Evolutionary conservation across 2,888 invertebrate species (phyloP).

Genomic region (Tromatobia lineatoria): DNA sequence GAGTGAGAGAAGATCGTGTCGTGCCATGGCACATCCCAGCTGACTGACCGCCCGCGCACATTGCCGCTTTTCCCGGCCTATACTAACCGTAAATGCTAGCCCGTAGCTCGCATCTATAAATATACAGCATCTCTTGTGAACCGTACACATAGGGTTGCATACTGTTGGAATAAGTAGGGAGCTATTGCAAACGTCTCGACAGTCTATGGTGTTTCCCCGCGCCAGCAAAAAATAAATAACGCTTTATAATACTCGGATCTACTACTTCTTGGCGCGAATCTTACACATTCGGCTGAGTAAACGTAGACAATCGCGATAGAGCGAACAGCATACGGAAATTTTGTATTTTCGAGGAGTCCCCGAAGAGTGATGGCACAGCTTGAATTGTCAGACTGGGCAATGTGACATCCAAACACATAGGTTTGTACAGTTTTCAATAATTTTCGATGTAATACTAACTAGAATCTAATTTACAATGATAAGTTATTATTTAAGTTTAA

Average conservation of each 20-base stretch:
- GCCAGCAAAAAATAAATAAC: conserved; percentile 10
- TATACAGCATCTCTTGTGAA: conserved; percentile 13
- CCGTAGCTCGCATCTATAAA: conserved; percentile 13
- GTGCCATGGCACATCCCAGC: conserved; percentile 39
- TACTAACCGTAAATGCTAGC: conserved; percentile 39
- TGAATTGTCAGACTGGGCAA: neutral
- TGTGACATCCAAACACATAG: neutral
- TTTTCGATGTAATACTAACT: neutral
- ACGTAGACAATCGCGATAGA: conserved; percentile 9
- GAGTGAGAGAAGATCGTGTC: conserved; percentile 29
- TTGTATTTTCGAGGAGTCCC: conserved; percentile 10
- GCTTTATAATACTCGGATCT: conserved; percentile 11
- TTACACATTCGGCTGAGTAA: conserved; percentile 1
- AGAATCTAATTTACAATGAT: too few species aligned
- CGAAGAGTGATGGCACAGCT: neutral
- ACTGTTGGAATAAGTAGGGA: conserved; percentile 4
- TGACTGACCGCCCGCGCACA: conserved; percentile 26
- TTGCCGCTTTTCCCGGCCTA: conserved; percentile 41
- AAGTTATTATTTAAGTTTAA: too few species aligned
- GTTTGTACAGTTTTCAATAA: neutral
- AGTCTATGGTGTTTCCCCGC: conserved; percentile 1
- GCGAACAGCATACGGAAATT: conserved; percentile 24
- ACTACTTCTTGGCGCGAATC: conserved; percentile 3
- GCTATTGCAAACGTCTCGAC: conserved; percentile 33
- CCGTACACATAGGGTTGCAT: conserved; percentile 6